Percentiles rank a stretch among this genome's conserved stretches.
Evolutionary conservation across 2,888 invertebrate genomes (phyloP).

Genomic region (Trachelus tabidus): DNA sequence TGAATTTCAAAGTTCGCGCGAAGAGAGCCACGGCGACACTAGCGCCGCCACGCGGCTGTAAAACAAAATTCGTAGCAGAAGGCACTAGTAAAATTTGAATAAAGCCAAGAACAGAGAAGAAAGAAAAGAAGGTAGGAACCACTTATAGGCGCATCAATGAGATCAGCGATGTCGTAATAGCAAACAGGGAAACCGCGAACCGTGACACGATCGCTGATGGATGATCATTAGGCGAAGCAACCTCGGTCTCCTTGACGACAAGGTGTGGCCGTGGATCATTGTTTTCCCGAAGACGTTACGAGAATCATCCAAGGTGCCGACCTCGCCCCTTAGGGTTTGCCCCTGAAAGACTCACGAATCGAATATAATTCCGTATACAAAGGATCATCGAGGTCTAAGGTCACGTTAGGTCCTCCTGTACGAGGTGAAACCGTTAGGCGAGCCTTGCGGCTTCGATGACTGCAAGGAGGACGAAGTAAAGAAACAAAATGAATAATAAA

Average conservation of each 20-base stretch:
- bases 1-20: not conserved
- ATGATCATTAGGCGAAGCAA: slow-evolving; percentile 4
- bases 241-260: not conserved
- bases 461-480: not conserved
- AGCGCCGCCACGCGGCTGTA: too few relatives aligned
- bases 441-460: not conserved
- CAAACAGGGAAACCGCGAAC: slow-evolving; percentile 30
- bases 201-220: slow-evolving; percentile 38
- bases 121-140: not conserved
- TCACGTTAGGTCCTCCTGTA: not conserved
- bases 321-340: not conserved
- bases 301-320: not conserved
- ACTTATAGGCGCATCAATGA: slow-evolving; percentile 27
- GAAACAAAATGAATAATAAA: not conserved
- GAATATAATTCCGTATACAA: not conserved
- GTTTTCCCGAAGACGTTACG: not conserved
- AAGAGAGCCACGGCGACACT: not conserved
- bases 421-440: not conserved
- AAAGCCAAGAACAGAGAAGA: not conserved
- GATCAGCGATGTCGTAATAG: slow-evolving; percentile 53
- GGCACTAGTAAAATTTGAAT: not conserved
- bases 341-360: not conserved
- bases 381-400: not conserved
- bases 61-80: too few relatives aligned
- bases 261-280: not conserved